These are phyloP conservation scores for Darevskia nairensis DNA, from an alignment of 2,797 vertebrate genomes.

Conservation along the genomic window DNA sequence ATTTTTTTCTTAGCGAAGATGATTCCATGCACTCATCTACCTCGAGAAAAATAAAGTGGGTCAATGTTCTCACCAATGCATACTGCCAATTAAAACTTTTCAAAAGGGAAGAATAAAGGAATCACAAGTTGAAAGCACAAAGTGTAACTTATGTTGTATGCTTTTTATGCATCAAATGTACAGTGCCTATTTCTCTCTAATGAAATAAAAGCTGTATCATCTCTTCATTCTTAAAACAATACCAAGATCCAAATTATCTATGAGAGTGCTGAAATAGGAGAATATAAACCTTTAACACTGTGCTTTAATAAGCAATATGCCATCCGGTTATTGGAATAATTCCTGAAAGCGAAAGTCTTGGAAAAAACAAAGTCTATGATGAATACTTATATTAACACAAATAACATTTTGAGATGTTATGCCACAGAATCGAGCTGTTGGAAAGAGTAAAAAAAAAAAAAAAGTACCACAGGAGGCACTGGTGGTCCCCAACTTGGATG, in stretches of 20 bases:
- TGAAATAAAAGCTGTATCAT: background rate
- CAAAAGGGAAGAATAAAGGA: slow-evolving; percentile 22
- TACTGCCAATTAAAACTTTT: slow-evolving; percentile 27
- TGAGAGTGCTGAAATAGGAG: slow-evolving; percentile 32
- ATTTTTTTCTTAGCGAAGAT: slow-evolving; percentile 20
- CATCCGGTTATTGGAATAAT: slow-evolving; percentile 22
- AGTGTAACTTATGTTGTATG: background rate
- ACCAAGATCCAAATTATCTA: background rate
- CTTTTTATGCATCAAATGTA: background rate
- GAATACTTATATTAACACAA: slow-evolving; percentile 51
- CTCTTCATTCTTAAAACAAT: background rate
- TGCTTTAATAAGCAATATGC: slow-evolving; percentile 26
- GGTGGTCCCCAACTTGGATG: too few species aligned
- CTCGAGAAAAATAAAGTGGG: slow-evolving; percentile 36
- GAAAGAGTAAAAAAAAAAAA: background rate
- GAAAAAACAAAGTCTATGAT: slow-evolving; percentile 50
- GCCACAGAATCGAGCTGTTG: background rate
- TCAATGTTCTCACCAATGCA: slow-evolving; percentile 28
- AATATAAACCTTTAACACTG: slow-evolving; percentile 49
- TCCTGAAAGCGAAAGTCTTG: slow-evolving; percentile 49
- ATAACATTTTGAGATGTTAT: background rate
- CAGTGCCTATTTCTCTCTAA: background rate
- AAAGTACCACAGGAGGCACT: background rate
- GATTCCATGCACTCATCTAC: background rate
- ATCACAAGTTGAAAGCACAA: background rate